phyloP scores from a whole-genome alignment of 2,797 vertebrate species.

The Catostomus latipinnis region DNA sequence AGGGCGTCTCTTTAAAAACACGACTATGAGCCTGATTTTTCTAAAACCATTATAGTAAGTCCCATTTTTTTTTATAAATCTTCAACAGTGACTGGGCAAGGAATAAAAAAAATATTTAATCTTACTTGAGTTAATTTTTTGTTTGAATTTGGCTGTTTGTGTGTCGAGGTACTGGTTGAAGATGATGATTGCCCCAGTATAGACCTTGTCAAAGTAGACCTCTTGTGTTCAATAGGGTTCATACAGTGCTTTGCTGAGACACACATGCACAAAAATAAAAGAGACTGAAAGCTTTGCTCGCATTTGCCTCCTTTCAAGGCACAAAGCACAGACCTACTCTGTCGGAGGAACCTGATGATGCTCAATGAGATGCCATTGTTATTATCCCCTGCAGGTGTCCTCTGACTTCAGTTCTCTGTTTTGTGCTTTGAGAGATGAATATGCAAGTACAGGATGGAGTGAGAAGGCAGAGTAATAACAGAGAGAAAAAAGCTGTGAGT shows the following conservation, averaged over 20 bases:
- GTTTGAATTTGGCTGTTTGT: conserved; percentile 36
- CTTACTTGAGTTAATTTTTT: background rate
- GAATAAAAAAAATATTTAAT: no score
- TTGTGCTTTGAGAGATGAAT: conserved; percentile 83
- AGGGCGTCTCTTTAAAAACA: conserved; percentile 43
- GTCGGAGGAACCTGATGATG: conserved; percentile 45
- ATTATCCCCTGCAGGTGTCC: conserved; percentile 66
- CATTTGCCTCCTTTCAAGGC: conserved; percentile 82
- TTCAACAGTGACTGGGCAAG: no score
- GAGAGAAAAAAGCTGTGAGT: conserved; percentile 72
- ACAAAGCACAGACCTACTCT: conserved; percentile 73
- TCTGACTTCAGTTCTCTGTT: conserved; percentile 68
- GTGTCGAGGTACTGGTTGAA: conserved; percentile 39
- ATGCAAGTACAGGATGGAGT: conserved; percentile 75
- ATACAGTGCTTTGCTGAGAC: conserved; percentile 80
- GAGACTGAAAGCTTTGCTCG: conserved; percentile 76
- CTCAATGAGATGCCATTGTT: conserved; percentile 61
- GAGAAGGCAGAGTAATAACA: conserved; percentile 84
- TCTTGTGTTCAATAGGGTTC: conserved; percentile 86
- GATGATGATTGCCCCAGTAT: conserved; percentile 45
- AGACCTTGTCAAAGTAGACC: conserved; percentile 69
- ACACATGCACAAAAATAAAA: conserved; percentile 52
- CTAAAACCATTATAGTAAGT: background rate
- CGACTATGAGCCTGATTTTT: conserved; percentile 16
- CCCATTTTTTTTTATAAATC: no score